Evolutionary conservation across 2,113 vertebrate genomes (phyloP).

Genomic region (Serinus canaria): DNA sequence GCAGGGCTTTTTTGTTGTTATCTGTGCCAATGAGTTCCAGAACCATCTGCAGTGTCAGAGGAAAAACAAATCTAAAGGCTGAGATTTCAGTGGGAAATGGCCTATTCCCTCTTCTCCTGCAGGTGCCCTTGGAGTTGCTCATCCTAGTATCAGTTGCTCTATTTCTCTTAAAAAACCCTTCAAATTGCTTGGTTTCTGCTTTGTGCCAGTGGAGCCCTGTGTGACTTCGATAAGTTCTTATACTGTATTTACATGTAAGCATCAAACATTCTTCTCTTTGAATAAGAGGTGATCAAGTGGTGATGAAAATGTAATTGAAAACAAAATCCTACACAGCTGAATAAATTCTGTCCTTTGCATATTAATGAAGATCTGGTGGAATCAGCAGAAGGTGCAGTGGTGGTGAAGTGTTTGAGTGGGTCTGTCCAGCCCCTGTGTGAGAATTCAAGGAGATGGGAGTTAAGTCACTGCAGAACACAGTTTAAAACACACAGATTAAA

Average conservation of each 20-base stretch:
- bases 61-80: neutral
- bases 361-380: neutral
- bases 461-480: neutral
- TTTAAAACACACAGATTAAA: neutral
- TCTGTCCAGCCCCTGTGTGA: neutral
- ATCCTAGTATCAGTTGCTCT: neutral
- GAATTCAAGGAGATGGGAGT: neutral
- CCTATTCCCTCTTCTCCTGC: neutral
- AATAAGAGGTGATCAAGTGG: neutral
- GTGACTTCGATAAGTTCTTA: neutral
- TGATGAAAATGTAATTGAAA: constrained; percentile 1
- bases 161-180: neutral
- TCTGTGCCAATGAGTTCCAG: neutral
- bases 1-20: neutral
- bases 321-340: neutral
- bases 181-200: neutral
- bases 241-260: neutral
- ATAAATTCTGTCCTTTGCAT: neutral
- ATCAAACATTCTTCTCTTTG: neutral
- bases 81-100: neutral
- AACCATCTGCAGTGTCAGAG: neutral
- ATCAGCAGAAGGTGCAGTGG: neutral
- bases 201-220: neutral
- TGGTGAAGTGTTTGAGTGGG: neutral
- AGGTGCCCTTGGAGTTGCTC: neutral